Percentiles rank a stretch among this genome's conserved stretches.
phyloP scores from a whole-genome alignment of 2,888 invertebrate species.

The Vesta saturnalis region DNA sequence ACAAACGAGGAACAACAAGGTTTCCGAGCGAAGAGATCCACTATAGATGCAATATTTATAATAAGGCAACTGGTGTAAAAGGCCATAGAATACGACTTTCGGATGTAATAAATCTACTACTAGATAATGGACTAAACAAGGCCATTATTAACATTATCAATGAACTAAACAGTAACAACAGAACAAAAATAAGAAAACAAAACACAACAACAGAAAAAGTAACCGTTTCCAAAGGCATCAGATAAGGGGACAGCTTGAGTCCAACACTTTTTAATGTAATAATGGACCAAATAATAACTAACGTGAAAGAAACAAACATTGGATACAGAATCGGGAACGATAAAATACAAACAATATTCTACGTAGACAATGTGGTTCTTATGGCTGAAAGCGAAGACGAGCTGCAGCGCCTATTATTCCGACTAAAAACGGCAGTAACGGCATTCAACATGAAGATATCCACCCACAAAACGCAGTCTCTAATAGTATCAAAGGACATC shows the following conservation, averaged over 20 bases:
- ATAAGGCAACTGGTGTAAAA: conserved; percentile 7
- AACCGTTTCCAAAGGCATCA: conserved; percentile 23
- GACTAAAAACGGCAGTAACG: not conserved
- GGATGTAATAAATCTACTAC: not conserved
- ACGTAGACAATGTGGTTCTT: conserved; percentile 18
- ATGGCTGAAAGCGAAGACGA: conserved; percentile 12
- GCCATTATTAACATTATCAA: no score
- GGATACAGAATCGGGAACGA: conserved; percentile 21
- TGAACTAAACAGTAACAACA: not conserved
- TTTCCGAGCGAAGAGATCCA: conserved; percentile 9
- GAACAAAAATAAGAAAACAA: not conserved
- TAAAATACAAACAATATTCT: conserved; percentile 19
- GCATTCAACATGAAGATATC: conserved; percentile 2
- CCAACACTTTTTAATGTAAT: no score
- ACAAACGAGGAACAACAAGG: conserved; percentile 13
- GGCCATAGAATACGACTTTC: conserved; percentile 6
- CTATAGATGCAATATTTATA: conserved; percentile 10
- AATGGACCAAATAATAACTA: conserved; percentile 16
- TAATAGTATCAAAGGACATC: not conserved
- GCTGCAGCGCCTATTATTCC: conserved; percentile 5
- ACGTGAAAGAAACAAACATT: conserved; percentile 13
- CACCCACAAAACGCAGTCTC: not conserved
- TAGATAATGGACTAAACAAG: not conserved
- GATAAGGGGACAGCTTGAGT: no score
- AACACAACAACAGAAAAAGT: conserved; percentile 15